Evolutionary conservation across 2,888 invertebrate species (phyloP), one percentile per base, ranked within the genome.

Genomic region (Thalpophila matura): DNA sequence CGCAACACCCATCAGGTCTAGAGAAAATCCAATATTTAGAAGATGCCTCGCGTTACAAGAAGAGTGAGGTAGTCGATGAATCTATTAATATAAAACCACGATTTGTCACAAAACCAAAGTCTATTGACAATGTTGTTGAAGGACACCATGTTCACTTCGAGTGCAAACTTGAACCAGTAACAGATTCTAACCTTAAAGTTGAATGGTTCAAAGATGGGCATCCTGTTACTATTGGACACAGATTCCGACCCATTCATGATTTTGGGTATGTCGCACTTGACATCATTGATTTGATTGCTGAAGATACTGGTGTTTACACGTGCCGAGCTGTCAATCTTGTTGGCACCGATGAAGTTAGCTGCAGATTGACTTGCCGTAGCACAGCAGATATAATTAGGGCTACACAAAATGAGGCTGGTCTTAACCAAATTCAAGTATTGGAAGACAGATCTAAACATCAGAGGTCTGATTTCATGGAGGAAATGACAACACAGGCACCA

Each of bases 221-320:
- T 80, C 99, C 99, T 24, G 97, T 99, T 53, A 98, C 98, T 16
- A 97, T 99, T 87, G 99, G 99, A 47, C 99, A 99, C 88, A 96
- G 99, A 84, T 99, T 99, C 95, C 96, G 99, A 81, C 99, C 99
- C 61, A 98, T 99, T 87, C 99, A 99, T 89, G 99, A 99, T 91
- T 99, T 99, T 91, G 99, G 99, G 37, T 99, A 99, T 88, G 99
- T 99, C 20, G 99, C 99, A 14, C 95, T 99, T 70, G 99, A 99
- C 86, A 98, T 99, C 71, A 97, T 99, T 75, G 99, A 99, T 88
- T 95, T 99, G 56, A 99, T 99, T 87, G 98, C 99, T 55, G 99
- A 99, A 95, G 99, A 99, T 91, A 97, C 98, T 0, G 99, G 98
- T 46, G 96, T 97, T 20, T 99, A 99, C 90, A 99, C 99, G 3